Conservation (phyloP, 1,140 invertebrate genomes). For the Zaprionus davidi region DNA sequence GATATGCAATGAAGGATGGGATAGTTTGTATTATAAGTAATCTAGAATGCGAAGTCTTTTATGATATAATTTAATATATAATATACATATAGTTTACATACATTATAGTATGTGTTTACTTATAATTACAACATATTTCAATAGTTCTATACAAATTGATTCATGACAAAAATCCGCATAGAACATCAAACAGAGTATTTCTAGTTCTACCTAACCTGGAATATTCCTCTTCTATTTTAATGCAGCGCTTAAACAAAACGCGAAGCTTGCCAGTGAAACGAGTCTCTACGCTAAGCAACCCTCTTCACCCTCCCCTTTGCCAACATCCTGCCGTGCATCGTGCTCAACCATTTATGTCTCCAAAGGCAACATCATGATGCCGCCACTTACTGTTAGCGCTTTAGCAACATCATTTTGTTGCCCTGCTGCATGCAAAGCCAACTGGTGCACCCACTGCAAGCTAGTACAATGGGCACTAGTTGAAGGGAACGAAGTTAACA, state of each 20-base stretch:
- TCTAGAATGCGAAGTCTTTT: no score
- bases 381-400: constrained; percentile 76
- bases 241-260: constrained; percentile 40
- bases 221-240: constrained; percentile 27
- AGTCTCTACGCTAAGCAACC: constrained; percentile 30
- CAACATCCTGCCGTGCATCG: not conserved
- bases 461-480: not conserved
- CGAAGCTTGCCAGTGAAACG: constrained; percentile 26
- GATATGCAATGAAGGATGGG: no score
- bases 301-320: constrained; percentile 11
- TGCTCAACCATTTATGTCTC: constrained; percentile 2
- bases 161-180: no score
- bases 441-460: constrained; percentile 12
- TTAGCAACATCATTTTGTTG: constrained; percentile 60
- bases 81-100: no score
- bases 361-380: constrained; percentile 58
- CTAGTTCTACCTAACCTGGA: not conserved
- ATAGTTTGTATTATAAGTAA: not conserved
- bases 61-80: no score
- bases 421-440: constrained; percentile 17
- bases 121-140: no score
- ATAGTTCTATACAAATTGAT: no score
- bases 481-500: no score
- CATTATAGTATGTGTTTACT: no score
- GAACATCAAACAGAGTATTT: not conserved